A percentile compares a stretch with the other conserved stretches of the same genome.
Conservation (phyloP, 2,888 invertebrate species). For the Epicampocera succincta region DNA sequence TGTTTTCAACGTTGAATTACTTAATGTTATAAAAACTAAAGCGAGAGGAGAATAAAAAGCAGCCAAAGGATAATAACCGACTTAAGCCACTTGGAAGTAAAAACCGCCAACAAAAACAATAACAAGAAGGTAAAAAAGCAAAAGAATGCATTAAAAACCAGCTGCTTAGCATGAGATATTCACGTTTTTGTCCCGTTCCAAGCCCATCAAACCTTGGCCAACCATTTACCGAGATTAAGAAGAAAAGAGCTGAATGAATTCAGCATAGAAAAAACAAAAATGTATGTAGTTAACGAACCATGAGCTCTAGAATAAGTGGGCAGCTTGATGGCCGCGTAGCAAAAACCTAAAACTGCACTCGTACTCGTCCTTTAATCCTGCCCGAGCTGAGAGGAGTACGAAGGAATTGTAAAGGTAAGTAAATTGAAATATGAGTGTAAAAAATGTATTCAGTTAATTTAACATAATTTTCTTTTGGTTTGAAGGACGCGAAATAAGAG, state of each 20-base stretch:
- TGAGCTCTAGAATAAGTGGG: slow-evolving; percentile 42
- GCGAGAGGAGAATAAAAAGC: slow-evolving; percentile 4
- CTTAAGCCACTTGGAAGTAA: slow-evolving; percentile 59
- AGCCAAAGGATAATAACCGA: slow-evolving; percentile 60
- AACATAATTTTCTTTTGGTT: slow-evolving; percentile 17
- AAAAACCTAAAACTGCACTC: slow-evolving; percentile 4
- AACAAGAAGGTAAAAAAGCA: slow-evolving; percentile 12
- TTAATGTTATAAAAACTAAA: slow-evolving; percentile 51
- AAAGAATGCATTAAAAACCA: slow-evolving; percentile 46
- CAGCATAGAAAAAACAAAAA: slow-evolving; percentile 12
- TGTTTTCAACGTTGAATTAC: slow-evolving; percentile 57
- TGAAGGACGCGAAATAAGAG: neutral
- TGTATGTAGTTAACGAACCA: slow-evolving; percentile 58
- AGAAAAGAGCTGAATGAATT: slow-evolving; percentile 26
- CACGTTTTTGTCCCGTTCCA: slow-evolving; percentile 1
- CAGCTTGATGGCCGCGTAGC: slow-evolving; percentile 6
- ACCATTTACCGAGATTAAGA: slow-evolving; percentile 58
- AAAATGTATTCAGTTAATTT: slow-evolving; percentile 50
- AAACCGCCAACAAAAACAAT: neutral
- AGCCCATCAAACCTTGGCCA: slow-evolving; percentile 26
- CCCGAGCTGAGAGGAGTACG: neutral
- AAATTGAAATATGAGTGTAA: slow-evolving; percentile 33
- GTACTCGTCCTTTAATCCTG: slow-evolving; percentile 34
- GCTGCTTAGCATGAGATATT: slow-evolving; percentile 59
- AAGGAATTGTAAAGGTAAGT: slow-evolving; percentile 37